Conservation (phyloP, 2,888 invertebrate species). For the Sarcophaga carnaria region DNA sequence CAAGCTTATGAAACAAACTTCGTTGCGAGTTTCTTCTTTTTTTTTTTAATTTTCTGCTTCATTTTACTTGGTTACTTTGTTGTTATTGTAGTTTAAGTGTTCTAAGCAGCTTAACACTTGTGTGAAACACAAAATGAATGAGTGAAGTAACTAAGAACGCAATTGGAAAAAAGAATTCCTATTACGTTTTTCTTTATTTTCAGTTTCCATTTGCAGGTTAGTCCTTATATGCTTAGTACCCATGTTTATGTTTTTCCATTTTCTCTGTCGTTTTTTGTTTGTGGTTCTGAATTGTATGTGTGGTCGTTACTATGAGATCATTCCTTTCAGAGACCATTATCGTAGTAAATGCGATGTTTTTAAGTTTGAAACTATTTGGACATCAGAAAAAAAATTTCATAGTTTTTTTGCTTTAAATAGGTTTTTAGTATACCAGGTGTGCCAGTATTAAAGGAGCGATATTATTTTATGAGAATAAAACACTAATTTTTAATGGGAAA, state of each 20-base stretch:
- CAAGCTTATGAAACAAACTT: too few species aligned
- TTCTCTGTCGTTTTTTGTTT: constrained; percentile 14
- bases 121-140: neutral
- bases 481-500: too few species aligned
- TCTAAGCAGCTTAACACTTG: constrained; percentile 62
- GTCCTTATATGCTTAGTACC: neutral
- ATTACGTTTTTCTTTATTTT: neutral
- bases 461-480: too few species aligned
- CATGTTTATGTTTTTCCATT: neutral
- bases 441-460: too few species aligned
- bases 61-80: constrained; percentile 5
- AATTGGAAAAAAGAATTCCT: neutral
- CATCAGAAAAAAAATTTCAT: too few species aligned
- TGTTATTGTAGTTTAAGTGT: constrained; percentile 36
- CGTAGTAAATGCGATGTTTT: neutral
- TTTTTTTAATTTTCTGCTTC: neutral
- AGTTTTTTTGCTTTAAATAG: too few species aligned
- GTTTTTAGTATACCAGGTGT: too few species aligned
- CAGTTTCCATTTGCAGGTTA: neutral
- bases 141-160: neutral
- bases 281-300: neutral
- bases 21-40: too few species aligned
- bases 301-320: neutral
- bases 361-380: neutral
- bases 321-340: neutral